Percentiles rank a stretch among this genome's conserved stretches.
phyloP scores from a whole-genome alignment of 2,888 invertebrate species.

The Drosophila helvetica region DNA sequence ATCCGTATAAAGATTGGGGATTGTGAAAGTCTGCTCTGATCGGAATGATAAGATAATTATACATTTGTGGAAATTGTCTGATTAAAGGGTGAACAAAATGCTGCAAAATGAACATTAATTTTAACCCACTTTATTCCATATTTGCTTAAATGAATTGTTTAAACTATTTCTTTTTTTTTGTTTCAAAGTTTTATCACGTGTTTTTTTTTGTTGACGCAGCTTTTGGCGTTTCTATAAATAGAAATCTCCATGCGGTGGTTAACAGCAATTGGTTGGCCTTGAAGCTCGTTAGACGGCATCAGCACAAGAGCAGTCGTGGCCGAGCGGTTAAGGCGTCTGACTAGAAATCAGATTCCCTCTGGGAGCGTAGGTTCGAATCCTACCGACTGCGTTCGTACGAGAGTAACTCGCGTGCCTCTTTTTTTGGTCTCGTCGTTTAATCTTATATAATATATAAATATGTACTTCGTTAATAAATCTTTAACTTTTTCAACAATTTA shows the following conservation, averaged over 20 bases:
- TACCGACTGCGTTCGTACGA: slow-evolving; percentile 88
- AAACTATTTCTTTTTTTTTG: neutral
- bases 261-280: neutral
- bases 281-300: neutral
- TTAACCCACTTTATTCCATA: neutral
- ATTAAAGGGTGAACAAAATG: neutral
- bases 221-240: slow-evolving; percentile 8
- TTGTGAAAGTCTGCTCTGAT: slow-evolving; percentile 35
- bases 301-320: slow-evolving; percentile 54
- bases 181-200: neutral
- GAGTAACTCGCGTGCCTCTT: too few relatives aligned
- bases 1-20: too few relatives aligned
- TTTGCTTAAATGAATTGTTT: neutral
- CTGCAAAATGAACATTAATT: too few relatives aligned
- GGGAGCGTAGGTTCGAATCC: slow-evolving; percentile 95
- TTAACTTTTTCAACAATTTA: too few relatives aligned
- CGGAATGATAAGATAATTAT: slow-evolving; percentile 27
- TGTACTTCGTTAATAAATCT: too few relatives aligned
- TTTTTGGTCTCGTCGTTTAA: too few relatives aligned
- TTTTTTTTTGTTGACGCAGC: slow-evolving; percentile 11
- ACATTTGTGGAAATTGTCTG: slow-evolving; percentile 12
- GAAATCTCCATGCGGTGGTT: neutral
- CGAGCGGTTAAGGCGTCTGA: slow-evolving; percentile 72
- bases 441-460: too few relatives aligned
- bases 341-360: slow-evolving; percentile 87